Evolutionary conservation across 2,888 invertebrate genomes (phyloP).

Genomic region (Zelleria hepariella): DNA sequence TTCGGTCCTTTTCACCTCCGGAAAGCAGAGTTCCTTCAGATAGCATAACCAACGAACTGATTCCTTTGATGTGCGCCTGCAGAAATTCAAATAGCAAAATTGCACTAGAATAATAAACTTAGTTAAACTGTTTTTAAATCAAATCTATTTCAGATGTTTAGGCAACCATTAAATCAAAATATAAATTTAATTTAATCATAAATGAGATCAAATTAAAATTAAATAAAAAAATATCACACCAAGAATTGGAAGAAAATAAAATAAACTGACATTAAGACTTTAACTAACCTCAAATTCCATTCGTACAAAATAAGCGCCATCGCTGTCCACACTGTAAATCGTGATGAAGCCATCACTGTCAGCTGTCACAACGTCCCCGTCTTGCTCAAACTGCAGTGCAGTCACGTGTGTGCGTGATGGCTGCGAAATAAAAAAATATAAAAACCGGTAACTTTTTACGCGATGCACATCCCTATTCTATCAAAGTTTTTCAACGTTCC

Average conservation of each 20-base stretch:
- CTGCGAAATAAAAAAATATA: constrained; percentile 39
- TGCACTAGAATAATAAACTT: too few relatives aligned
- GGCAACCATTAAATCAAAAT: too few relatives aligned
- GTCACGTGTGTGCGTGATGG: constrained; percentile 88
- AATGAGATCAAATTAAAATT: too few relatives aligned
- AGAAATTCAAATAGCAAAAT: constrained; percentile 12
- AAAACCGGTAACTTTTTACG: neutral
- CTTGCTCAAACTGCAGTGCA: constrained; percentile 90
- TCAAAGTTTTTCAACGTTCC: neutral
- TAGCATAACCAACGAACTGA: constrained; percentile 88
- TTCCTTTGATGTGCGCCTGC: constrained; percentile 87
- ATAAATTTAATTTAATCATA: too few relatives aligned
- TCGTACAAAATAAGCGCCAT: constrained; percentile 89
- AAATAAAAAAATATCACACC: too few relatives aligned
- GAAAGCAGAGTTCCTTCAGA: constrained; percentile 92
- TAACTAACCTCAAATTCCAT: constrained; percentile 86
- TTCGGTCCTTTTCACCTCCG: constrained; percentile 90
- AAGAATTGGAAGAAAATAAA: too few relatives aligned
- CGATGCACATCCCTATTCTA: neutral
- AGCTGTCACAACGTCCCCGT: constrained; percentile 93
- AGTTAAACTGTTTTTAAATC: too few relatives aligned
- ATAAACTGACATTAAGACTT: too few relatives aligned
- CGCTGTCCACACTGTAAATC: constrained; percentile 90
- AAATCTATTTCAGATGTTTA: too few relatives aligned
- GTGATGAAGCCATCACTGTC: constrained; percentile 94